Percentiles rank a stretch among this genome's conserved stretches.
Conservation (phyloP, 2,888 invertebrate genomes). For the Auanema freiburgensis region DNA sequence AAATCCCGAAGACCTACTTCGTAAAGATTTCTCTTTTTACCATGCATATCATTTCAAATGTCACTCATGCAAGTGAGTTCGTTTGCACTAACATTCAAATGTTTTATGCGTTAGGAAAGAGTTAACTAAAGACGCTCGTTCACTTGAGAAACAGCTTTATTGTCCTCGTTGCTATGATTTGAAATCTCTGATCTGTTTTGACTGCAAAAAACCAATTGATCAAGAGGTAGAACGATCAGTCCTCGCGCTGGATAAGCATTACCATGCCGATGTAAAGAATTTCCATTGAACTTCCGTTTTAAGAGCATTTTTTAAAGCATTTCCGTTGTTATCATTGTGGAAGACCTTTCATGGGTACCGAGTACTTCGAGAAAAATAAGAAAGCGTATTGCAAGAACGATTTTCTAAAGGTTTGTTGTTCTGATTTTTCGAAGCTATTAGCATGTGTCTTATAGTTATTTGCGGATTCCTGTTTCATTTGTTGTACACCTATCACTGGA, state of each 20-base stretch:
- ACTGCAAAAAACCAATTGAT: slow-evolving; percentile 38
- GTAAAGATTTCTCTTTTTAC: slow-evolving; percentile 24
- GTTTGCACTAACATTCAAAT: not conserved
- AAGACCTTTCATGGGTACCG: slow-evolving; percentile 86
- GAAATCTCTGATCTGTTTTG: slow-evolving; percentile 35
- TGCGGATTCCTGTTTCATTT: slow-evolving; percentile 38
- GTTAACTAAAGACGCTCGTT: slow-evolving; percentile 25
- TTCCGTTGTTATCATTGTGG: slow-evolving; percentile 97
- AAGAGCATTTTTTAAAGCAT: slow-evolving; percentile 71
- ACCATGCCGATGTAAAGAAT: slow-evolving; percentile 39
- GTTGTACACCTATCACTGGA: slow-evolving; percentile 26
- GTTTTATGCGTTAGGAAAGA: slow-evolving; percentile 12
- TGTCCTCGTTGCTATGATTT: slow-evolving; percentile 40
- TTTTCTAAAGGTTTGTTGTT: slow-evolving; percentile 73
- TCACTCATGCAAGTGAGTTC: slow-evolving; percentile 27
- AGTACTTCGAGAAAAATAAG: slow-evolving; percentile 79
- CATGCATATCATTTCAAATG: slow-evolving; percentile 49
- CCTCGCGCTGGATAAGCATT: slow-evolving; percentile 33
- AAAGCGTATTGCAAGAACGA: slow-evolving; percentile 77
- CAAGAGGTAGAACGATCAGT: slow-evolving; percentile 33
- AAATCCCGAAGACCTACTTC: slow-evolving; percentile 29
- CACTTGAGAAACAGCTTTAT: slow-evolving; percentile 21
- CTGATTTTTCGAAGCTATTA: not conserved
- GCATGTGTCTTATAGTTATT: slow-evolving; percentile 12
- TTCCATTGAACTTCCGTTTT: too few relatives aligned